phyloP scores from a whole-genome alignment of 64 coral and sea anemone genomes.

The Orbicella faveolata region DNA sequence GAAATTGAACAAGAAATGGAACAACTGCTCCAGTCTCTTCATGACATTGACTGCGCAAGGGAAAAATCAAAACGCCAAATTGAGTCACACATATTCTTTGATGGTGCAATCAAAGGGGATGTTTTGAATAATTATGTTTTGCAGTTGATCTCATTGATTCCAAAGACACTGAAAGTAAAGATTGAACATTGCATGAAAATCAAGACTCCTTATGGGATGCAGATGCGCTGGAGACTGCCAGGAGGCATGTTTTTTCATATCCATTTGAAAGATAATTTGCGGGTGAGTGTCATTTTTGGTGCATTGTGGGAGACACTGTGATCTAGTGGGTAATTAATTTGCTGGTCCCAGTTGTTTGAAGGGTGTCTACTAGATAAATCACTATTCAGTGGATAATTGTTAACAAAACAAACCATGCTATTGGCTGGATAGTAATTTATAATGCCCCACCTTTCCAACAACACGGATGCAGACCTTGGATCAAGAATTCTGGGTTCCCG shows the following conservation, averaged over 20 bases:
- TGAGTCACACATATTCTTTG: constrained; percentile 96
- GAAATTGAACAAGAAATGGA: constrained; percentile 95
- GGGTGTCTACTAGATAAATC: too few species aligned
- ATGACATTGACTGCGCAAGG: constrained; percentile 75
- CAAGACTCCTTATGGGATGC: constrained; percentile 95
- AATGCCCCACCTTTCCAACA: too few species aligned
- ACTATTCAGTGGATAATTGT: too few species aligned
- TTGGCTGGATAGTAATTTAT: too few species aligned
- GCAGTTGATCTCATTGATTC: constrained; percentile 81
- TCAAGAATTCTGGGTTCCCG: too few species aligned
- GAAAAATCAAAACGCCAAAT: constrained; percentile 66
- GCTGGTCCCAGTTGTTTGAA: too few species aligned
- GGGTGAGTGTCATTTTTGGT: constrained; percentile 29
- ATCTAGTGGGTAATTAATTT: too few species aligned
- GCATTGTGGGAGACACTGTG: too few species aligned
- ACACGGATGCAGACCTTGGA: too few species aligned
- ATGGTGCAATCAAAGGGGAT: constrained; percentile 86
- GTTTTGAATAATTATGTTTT: constrained; percentile 78
- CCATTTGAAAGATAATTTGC: constrained; percentile 94
- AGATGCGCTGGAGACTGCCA: constrained; percentile 85
- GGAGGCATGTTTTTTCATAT: constrained; percentile 85
- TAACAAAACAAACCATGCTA: too few species aligned
- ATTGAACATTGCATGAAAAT: constrained; percentile 66
- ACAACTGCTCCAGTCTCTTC: constrained; percentile 80
- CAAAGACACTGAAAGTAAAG: constrained; percentile 71